Percentiles rank a stretch among this genome's conserved stretches.
phyloP scores from a whole-genome alignment of 2,113 vertebrate species.

The Eclectus roratus region DNA sequence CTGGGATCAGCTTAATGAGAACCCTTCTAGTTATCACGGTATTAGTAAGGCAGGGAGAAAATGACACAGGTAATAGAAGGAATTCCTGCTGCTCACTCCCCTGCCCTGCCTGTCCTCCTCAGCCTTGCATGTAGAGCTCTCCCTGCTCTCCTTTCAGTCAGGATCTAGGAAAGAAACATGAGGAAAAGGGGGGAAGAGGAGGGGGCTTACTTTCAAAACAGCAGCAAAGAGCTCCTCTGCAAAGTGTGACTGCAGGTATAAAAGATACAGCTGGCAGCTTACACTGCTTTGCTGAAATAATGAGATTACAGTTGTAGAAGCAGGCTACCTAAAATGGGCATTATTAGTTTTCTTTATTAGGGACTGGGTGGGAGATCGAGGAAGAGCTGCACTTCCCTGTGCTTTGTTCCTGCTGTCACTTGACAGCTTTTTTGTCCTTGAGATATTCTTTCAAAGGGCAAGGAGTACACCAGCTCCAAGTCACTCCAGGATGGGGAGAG shows the following conservation, averaged over 20 bases:
- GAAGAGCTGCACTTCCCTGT: not conserved
- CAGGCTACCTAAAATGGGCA: conserved; percentile 27
- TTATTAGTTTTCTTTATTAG: conserved; percentile 37
- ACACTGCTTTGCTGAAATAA: conserved; percentile 37
- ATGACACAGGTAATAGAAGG: not conserved
- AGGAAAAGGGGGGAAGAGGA: not conserved
- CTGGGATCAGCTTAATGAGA: not conserved
- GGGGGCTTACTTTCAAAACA: not conserved
- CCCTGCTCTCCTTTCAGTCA: not conserved
- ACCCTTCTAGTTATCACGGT: not conserved
- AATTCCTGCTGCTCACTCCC: not conserved
- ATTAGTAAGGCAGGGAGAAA: conserved; percentile 25
- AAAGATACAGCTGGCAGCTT: conserved; percentile 25
- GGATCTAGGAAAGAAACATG: not conserved
- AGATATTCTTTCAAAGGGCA: not conserved
- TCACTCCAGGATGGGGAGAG: not conserved
- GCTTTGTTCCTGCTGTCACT: conserved; percentile 22
- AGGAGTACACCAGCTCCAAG: not conserved
- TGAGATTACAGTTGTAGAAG: conserved; percentile 13
- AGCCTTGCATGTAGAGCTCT: not conserved
- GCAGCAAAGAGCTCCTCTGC: conserved; percentile 4
- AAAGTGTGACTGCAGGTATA: conserved; percentile 1
- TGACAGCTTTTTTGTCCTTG: conserved; percentile 42
- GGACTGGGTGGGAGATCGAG: not conserved
- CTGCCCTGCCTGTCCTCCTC: not conserved